Evolutionary conservation across 2,797 vertebrate species (phyloP).

Genomic region (Gila robusta): DNA sequence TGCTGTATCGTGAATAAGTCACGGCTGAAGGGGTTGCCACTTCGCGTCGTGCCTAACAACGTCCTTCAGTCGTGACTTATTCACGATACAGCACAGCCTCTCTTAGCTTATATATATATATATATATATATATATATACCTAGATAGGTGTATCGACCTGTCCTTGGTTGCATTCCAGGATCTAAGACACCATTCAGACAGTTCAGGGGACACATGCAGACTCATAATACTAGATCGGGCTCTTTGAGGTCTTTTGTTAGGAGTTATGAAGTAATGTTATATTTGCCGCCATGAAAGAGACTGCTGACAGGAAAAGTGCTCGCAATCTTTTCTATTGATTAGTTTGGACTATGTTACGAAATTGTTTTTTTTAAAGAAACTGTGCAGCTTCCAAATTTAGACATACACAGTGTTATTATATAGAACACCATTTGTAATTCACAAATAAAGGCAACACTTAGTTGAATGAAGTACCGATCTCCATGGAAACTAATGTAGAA

Average conservation of each 20-base stretch:
- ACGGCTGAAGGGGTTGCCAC: no score
- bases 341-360: neutral
- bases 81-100: no score
- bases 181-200: conserved; percentile 6
- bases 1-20: no score
- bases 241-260: neutral
- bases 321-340: conserved; percentile 15
- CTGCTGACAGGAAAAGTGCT: conserved; percentile 21
- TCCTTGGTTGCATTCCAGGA: conserved; percentile 18
- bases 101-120: no score
- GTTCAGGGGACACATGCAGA: neutral
- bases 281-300: neutral
- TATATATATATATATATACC: no score
- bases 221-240: neutral
- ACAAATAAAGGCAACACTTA: conserved; percentile 32
- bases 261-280: conserved; percentile 3
- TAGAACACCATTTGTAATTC: conserved; percentile 10
- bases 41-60: no score
- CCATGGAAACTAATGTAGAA: conserved; percentile 54
- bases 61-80: no score
- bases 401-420: neutral
- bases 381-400: conserved; percentile 2
- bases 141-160: neutral
- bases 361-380: conserved; percentile 1
- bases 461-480: conserved; percentile 34